These are phyloP conservation scores for Heterohyrax brucei DNA, from an alignment of 2,797 vertebrate species.

Conservation along the genomic window DNA sequence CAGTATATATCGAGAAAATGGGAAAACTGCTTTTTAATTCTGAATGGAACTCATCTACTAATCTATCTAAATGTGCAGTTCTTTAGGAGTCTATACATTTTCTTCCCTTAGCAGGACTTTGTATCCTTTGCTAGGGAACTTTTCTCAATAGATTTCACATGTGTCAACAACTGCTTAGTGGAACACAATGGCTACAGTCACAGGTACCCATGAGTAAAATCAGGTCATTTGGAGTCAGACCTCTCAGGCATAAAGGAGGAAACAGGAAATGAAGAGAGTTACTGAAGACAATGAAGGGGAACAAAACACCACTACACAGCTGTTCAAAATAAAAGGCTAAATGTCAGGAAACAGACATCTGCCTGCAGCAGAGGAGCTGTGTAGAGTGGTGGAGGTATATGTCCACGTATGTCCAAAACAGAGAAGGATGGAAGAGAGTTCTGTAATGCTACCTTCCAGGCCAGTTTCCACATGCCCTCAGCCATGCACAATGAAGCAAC, in stretches of 20 bases:
- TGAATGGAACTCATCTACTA: conserved; percentile 56
- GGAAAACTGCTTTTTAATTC: conserved; percentile 54
- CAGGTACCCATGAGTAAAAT: neutral
- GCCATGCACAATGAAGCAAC: conserved; percentile 82
- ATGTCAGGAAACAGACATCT: conserved; percentile 73
- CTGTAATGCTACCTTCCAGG: conserved; percentile 88
- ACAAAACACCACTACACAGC: conserved; percentile 43
- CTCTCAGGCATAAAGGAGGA: conserved; percentile 4
- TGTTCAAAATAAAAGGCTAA: conserved; percentile 57
- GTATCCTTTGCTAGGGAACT: conserved; percentile 3
- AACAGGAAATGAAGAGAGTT: conserved; percentile 56
- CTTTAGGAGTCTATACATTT: neutral
- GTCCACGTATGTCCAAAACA: conserved; percentile 85
- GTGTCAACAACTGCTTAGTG: conserved; percentile 22
- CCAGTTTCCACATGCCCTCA: conserved; percentile 84
- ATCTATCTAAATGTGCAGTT: conserved; percentile 27
- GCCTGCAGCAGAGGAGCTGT: conserved; percentile 46
- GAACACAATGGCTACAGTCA: conserved; percentile 48
- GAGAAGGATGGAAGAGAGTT: conserved; percentile 76
- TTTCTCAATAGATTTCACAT: conserved; percentile 20
- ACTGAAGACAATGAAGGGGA: conserved; percentile 28
- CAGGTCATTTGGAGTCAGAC: conserved; percentile 43
- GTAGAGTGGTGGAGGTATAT: conserved; percentile 79
- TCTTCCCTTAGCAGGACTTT: conserved; percentile 8
- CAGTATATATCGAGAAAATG: conserved; percentile 53